A percentile compares a stretch with the other conserved stretches of the same genome.
Conservation (phyloP, 2,888 invertebrate genomes). For the Hylaea fasciaria region DNA sequence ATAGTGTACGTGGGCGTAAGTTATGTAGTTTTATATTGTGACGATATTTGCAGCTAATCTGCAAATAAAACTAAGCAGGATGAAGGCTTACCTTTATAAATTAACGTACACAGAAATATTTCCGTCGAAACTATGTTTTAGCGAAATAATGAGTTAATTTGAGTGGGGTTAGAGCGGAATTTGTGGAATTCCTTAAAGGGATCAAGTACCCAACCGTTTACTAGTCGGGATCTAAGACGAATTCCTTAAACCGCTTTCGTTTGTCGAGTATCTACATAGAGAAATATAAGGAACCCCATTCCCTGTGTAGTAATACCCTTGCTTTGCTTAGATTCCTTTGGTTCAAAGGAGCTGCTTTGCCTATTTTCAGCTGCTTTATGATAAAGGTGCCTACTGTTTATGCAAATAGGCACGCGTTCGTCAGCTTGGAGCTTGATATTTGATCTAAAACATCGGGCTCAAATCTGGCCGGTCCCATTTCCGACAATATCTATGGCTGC, state of each 20-base stretch:
- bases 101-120: slow-evolving; percentile 26
- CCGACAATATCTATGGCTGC: slow-evolving; percentile 59
- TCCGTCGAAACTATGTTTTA: slow-evolving; percentile 53
- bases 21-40: too few species aligned
- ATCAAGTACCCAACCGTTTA: slow-evolving; percentile 58
- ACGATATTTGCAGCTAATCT: too few species aligned
- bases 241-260: slow-evolving; percentile 48
- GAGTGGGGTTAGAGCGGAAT: slow-evolving; percentile 59
- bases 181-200: slow-evolving; percentile 58
- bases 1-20: too few species aligned
- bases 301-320: slow-evolving; percentile 19
- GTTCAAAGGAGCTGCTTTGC: slow-evolving; percentile 27
- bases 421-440: slow-evolving; percentile 46
- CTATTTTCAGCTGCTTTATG: slow-evolving; percentile 27
- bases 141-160: slow-evolving; percentile 68
- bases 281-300: slow-evolving; percentile 35
- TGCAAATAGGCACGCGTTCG: slow-evolving; percentile 20
- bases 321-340: slow-evolving; percentile 33
- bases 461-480: slow-evolving; percentile 55
- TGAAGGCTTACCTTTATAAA: slow-evolving; percentile 17
- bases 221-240: slow-evolving; percentile 55
- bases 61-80: neutral
- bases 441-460: slow-evolving; percentile 57
- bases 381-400: slow-evolving; percentile 5
- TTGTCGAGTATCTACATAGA: slow-evolving; percentile 37